Evolutionary conservation across 2,888 invertebrate species (phyloP).

Genomic region (Teleogryllus oceanicus): DNA sequence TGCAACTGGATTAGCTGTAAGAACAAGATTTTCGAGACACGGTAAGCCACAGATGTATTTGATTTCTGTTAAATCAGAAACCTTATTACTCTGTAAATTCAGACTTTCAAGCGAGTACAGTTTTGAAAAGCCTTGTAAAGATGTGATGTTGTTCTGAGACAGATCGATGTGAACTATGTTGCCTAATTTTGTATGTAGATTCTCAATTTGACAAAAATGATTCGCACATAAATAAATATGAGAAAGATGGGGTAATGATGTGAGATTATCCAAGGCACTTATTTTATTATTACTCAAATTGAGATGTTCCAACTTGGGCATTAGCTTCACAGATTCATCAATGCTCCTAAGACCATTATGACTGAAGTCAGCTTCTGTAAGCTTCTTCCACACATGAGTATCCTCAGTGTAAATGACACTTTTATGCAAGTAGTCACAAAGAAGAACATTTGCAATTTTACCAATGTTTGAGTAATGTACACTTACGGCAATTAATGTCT

Average conservation of each 20-base stretch:
- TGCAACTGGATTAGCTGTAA: conserved; percentile 83
- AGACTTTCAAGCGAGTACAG: conserved; percentile 81
- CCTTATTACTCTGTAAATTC: conserved; percentile 81
- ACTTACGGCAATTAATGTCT: conserved; percentile 61
- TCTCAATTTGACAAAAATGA: conserved; percentile 64
- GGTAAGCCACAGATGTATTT: conserved; percentile 76
- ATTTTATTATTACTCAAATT: conserved; percentile 77
- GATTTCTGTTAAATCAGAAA: conserved; percentile 77
- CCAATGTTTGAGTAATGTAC: conserved; percentile 65
- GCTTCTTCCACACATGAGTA: conserved; percentile 63
- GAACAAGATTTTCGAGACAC: conserved; percentile 77
- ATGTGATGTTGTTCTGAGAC: conserved; percentile 75
- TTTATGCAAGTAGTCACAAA: conserved; percentile 82
- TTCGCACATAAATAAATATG: conserved; percentile 78
- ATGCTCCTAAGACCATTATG: conserved; percentile 73
- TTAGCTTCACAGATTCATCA: conserved; percentile 74
- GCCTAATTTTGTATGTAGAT: conserved; percentile 81
- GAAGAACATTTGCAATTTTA: conserved; percentile 71
- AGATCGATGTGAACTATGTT: conserved; percentile 83
- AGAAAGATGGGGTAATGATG: conserved; percentile 71
- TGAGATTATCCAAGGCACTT: conserved; percentile 69
- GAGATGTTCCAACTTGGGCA: conserved; percentile 67
- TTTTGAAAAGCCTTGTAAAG: conserved; percentile 70
- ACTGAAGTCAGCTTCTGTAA: conserved; percentile 71
- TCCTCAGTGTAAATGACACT: conserved; percentile 50